A percentile compares a stretch with the other conserved stretches of the same genome.
Conservation (phyloP, 2,888 invertebrate species). For the Ennomos erosarius region DNA sequence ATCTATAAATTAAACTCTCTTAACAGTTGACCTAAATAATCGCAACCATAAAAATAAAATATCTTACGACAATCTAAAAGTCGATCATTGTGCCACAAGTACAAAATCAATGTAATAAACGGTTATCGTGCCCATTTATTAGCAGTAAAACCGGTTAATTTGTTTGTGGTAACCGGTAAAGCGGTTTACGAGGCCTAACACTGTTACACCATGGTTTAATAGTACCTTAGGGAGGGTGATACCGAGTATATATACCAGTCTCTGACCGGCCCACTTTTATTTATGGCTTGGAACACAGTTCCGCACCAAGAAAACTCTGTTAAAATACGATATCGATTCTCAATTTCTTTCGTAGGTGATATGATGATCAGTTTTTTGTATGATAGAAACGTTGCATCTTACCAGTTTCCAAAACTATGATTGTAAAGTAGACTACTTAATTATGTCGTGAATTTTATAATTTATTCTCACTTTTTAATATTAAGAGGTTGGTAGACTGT, state of each 20-base stretch:
- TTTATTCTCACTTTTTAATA: too few species aligned
- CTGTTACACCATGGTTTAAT: conserved; percentile 69
- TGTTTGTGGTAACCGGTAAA: conserved; percentile 71
- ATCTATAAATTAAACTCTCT: too few species aligned
- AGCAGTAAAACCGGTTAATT: conserved; percentile 69
- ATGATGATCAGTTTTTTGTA: conserved; percentile 13
- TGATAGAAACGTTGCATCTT: not conserved
- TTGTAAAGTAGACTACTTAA: too few species aligned
- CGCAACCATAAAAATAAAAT: conserved; percentile 11
- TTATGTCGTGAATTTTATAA: too few species aligned
- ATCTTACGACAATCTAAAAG: conserved; percentile 19
- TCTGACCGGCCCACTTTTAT: conserved; percentile 49
- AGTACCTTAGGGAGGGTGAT: conserved; percentile 63
- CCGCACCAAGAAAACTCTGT: conserved; percentile 14
- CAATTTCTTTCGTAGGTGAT: conserved; percentile 15
- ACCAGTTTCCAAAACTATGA: too few species aligned
- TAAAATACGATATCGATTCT: conserved; percentile 8
- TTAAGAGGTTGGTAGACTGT: too few species aligned
- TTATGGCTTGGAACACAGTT: conserved; percentile 19
- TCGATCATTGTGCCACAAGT: conserved; percentile 22
- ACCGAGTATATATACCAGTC: conserved; percentile 50
- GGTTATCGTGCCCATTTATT: conserved; percentile 60
- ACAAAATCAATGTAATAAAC: conserved; percentile 55
- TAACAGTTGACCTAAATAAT: not conserved
- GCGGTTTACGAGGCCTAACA: conserved; percentile 66